Evolutionary conservation across 2,888 invertebrate genomes (phyloP).

Genomic region (Marronus borbonicus): DNA sequence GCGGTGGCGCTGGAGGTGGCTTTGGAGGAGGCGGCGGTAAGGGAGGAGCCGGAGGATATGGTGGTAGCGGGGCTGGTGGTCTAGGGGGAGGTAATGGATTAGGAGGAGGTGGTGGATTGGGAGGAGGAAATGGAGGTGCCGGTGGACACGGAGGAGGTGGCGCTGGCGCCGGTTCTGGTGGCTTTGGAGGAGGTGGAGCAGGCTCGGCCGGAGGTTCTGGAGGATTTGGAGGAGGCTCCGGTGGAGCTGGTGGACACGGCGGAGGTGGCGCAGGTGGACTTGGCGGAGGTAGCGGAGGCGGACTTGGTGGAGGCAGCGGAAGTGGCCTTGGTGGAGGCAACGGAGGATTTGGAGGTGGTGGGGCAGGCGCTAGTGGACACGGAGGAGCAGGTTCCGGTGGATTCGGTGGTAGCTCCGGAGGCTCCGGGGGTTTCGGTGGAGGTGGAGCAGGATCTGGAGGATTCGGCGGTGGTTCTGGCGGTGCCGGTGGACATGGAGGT

Average conservation of each 20-base stretch:
- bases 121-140: slow-evolving; percentile 68
- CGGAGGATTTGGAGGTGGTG: slow-evolving; percentile 26
- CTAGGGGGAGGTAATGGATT: slow-evolving; percentile 50
- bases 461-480: slow-evolving; percentile 30
- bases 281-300: slow-evolving; percentile 6
- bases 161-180: slow-evolving; percentile 52
- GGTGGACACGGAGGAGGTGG: slow-evolving; percentile 31
- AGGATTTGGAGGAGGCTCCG: slow-evolving; percentile 46
- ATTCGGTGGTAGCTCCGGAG: slow-evolving; percentile 71
- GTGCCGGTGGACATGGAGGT: slow-evolving; percentile 50
- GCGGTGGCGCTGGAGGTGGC: slow-evolving; percentile 49
- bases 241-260: slow-evolving; percentile 67
- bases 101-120: slow-evolving; percentile 54
- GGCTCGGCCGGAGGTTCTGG: slow-evolving; percentile 48
- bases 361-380: background rate
- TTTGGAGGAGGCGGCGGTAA: slow-evolving; percentile 55
- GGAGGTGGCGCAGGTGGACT: slow-evolving; percentile 52
- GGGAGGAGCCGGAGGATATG: slow-evolving; percentile 66
- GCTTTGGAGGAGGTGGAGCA: slow-evolving; percentile 52
- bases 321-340: background rate
- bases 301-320: slow-evolving; percentile 27
- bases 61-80: slow-evolving; percentile 49
- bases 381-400: slow-evolving; percentile 58
- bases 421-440: slow-evolving; percentile 67
- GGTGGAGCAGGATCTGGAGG: slow-evolving; percentile 48